Base-by-base conservation (phyloP, 2,113 vertebrate species). In the Trogon surrucura region DNA sequence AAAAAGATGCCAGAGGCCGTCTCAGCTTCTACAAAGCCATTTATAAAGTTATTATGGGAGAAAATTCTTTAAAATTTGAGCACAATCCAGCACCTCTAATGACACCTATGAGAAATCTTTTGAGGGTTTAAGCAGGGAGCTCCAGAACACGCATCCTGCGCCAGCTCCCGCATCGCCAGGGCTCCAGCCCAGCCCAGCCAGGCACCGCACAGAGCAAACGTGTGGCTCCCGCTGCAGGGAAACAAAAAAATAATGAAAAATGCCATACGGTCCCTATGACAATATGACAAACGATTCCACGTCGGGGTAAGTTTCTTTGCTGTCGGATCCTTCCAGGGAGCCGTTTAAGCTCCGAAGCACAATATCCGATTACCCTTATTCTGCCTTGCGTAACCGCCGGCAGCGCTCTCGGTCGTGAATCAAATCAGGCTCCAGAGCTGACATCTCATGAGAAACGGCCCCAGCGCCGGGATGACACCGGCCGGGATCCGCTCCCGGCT, bases 281-380 rank as follows among this genome's bases (percentile, higher is more conserved):
- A 11, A 17, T 16, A 5, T 6, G 1, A 20, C 72, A 71, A 34
- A 47, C 30, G 16, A 10, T 38, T 32, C 90, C 41, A 19, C 27
- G 1, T 0, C 4, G 25, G 8, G 26, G 10, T 6, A 10, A 47
- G 29, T 13, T 62, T 38, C 88, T 27, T 41, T 13, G 79, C 32
- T n/a, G 85, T 44, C 83, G 13, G 41, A 41, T 41, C 44, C 73
- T 64, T 67, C 54, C 47, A 61, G 7, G 0, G 12, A 80, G 6
- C 50, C 38, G 41, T 79, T 60, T 53, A 73, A 81, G 41, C 78
- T 91, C 5, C 32, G 34, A 56, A 81, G 50, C 12, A 7, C 29
- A 61, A 80, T 62, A 92, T 23, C 93, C 36, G 25, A 85, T 75
- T 75, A 72, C 57, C 67, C 60, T n/a, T n/a, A 15, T 9, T 62